phyloP scores from a whole-genome alignment of 2,113 vertebrate species.

The Ammodytes dubius region DNA sequence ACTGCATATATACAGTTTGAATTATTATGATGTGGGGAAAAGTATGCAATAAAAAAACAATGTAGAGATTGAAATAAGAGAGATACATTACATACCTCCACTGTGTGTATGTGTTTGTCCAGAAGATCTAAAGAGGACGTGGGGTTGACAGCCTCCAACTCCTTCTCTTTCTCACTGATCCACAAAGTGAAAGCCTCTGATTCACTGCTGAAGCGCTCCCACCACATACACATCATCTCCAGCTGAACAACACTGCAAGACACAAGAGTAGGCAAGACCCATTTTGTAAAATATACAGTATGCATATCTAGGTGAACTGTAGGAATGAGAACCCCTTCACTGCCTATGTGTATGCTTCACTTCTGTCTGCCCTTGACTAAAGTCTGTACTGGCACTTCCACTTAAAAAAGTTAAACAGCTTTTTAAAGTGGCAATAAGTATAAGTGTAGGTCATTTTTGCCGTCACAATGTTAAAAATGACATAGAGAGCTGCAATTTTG shows the following conservation, averaged over 20 bases:
- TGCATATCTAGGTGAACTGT: not conserved
- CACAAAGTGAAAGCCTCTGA: conserved; percentile 90
- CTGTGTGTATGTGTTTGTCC: conserved; percentile 88
- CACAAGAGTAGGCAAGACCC: not conserved
- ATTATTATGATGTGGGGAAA: not conserved
- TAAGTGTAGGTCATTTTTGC: no score
- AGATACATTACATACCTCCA: conserved; percentile 86
- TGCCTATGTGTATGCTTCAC: not conserved
- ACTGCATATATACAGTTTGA: not conserved
- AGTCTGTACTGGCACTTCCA: no score
- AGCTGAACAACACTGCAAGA: conserved; percentile 90
- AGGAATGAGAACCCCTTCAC: conserved; percentile 2
- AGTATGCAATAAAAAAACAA: conserved; percentile 5
- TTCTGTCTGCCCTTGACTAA: no score
- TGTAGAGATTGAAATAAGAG: not conserved
- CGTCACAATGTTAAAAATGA: not conserved
- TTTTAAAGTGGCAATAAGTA: no score
- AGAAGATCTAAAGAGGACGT: conserved; percentile 82
- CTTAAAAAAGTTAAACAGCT: no score
- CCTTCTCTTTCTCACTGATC: conserved; percentile 91
- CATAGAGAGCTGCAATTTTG: not conserved
- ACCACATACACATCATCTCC: conserved; percentile 91
- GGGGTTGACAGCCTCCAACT: conserved; percentile 85
- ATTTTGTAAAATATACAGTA: not conserved
- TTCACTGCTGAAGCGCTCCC: conserved; percentile 91